Evolutionary conservation across 1,140 invertebrate species (phyloP).

Genomic region (Drosophila arizonae): DNA sequence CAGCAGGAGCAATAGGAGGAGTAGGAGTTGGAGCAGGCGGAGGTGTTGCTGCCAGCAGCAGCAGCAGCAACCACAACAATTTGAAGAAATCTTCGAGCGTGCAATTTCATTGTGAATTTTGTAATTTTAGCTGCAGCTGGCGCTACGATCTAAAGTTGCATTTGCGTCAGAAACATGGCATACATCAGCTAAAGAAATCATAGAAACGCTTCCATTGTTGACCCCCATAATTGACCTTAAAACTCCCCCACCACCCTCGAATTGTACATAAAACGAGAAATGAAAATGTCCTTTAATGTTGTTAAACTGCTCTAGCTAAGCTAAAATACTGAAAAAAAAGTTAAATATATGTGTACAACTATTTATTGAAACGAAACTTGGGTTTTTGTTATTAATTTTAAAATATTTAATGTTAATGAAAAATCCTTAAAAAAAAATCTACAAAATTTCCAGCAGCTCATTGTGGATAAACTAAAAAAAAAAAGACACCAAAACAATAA

Average conservation of each 20-base stretch:
- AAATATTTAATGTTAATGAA: constrained; percentile 4
- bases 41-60: constrained; percentile 7
- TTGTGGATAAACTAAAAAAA: constrained; percentile 26
- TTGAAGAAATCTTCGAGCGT: constrained; percentile 61
- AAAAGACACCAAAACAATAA: constrained; percentile 12
- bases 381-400: constrained; percentile 33
- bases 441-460: constrained; percentile 25
- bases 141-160: constrained; percentile 81
- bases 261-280: constrained; percentile 24
- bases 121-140: constrained; percentile 78
- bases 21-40: background rate
- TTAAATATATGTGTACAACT: constrained; percentile 81
- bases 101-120: constrained; percentile 80
- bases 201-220: constrained; percentile 36
- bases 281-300: constrained; percentile 40
- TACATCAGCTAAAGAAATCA: constrained; percentile 80
- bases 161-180: constrained; percentile 80
- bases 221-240: background rate
- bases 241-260: background rate
- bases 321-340: constrained; percentile 52
- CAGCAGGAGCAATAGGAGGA: no score
- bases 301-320: constrained; percentile 54
- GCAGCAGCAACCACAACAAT: constrained; percentile 1
- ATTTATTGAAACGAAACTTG: constrained; percentile 73
- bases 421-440: constrained; percentile 16